Evolutionary conservation across 2,797 vertebrate species (phyloP), one percentile per base, ranked within the genome.

Genomic region (Spatula clypeata): DNA sequence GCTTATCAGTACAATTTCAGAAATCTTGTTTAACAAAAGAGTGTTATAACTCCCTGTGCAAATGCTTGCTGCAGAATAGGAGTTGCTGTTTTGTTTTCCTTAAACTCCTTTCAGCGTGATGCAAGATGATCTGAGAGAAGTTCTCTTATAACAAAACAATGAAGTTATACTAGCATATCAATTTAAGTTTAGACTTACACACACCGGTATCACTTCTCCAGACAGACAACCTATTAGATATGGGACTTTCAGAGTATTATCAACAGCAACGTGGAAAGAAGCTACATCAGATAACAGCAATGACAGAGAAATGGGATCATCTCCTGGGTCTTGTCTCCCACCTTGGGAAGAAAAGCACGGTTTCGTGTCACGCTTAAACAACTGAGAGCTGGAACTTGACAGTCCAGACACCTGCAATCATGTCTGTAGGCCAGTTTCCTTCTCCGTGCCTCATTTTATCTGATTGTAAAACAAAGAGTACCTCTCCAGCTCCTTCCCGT

Each of bases 231-330:
- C 0, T 76, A 47, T 67, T 92, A 91, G 86, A 90, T 86, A 91
- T 72, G 57, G 18, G 44, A 90, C 45, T 67, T 85, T 27, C 71
- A 82, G 20, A 88, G 51, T 40, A 73, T 71, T 84, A 94, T 85
- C 64, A 88, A 57, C 71, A 87, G 60, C 53, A 84, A 92, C 92
- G 67, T 42, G 23, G 58, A 93, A 88, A 91, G 53, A 86, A 90
- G 36, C 60, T 86, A 67, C 67, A 71, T 90, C 77, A 90, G 82
- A 86, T 94, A 90, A 34, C 64, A 88, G 42, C 62, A 70, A 40
- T 54, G 62, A 79, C 65, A 88, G 58, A 88, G 58, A 94, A 92
- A 54, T 86, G 88, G 36, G 76, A 60, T 86, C 86, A 91, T 72
- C 26, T 79, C 20, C 66, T 44, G 10, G 47, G 71, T 84, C 74